These are phyloP conservation scores for Illadopsis cleaveri DNA, from an alignment of 2,113 vertebrate genomes.

Conservation along the genomic window DNA sequence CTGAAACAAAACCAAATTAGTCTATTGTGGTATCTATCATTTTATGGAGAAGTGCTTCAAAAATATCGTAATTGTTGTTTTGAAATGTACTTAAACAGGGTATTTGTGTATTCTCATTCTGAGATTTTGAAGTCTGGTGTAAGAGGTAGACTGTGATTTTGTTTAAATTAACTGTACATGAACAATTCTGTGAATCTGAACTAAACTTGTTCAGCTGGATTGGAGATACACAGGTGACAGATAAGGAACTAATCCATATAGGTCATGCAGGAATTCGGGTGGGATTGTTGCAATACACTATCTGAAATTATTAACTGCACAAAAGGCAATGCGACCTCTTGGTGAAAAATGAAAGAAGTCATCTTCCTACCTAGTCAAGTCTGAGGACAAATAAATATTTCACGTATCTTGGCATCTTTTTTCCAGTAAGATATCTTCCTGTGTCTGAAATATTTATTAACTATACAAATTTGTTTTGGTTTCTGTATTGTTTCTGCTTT, in stretches of 20 bases:
- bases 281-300: background rate
- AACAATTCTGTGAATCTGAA: background rate
- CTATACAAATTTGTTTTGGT: background rate
- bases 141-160: background rate
- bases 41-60: background rate
- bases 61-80: background rate
- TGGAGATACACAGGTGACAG: background rate
- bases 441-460: background rate
- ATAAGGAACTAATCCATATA: background rate
- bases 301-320: background rate
- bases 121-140: background rate
- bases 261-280: background rate
- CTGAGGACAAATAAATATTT: background rate
- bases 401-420: background rate
- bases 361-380: rapidly evolving
- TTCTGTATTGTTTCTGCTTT: background rate
- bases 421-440: background rate
- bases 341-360: background rate
- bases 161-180: background rate
- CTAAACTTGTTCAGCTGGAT: background rate
- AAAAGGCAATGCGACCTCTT: background rate
- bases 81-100: background rate
- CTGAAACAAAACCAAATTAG: background rate
- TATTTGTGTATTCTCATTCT: background rate
- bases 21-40: background rate